Evolutionary conservation across 2,797 vertebrate genomes (phyloP), one percentile per base, ranked within the genome.

Genomic region (Tenualosa thibaudeaui): DNA sequence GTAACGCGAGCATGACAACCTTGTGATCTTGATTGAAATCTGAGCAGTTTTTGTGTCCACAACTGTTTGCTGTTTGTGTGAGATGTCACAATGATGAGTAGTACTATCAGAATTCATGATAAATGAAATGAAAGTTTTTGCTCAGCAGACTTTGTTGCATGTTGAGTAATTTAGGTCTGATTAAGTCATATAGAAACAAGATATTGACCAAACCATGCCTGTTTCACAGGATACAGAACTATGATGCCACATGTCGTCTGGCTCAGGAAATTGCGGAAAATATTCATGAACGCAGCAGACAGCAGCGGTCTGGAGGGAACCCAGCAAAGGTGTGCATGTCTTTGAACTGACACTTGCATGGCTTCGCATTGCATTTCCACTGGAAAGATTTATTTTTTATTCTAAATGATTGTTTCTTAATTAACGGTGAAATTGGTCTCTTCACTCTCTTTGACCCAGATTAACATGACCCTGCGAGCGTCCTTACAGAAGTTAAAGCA

Each of bases 261-360:
- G 96, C 97, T 22, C 98, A 98, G 90, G 98, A 99, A 90, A 93
- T 97, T 83, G 97, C 98, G 8, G 98, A 99, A 94, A 98, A 95
- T 88, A 95, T 98, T 85, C 97, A 99, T 91, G 97, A 98, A 88
- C 93, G 97, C 43, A 97, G 96, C 92, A 95, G 95, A 78, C 95
- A 92, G 88, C 96, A 97, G 89, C 95, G 97, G 86, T 97, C 95
- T 46, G 97, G 97, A 81, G 97, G 97, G 51, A 99, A 96, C 91
- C 94, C 96, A 46, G 92, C 96, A 37, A 99, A 98, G 97, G 98
- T 98, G 91, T 89, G 83, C 12, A 17, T 24, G 26, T n/a, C 10
- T 5, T 54, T 19, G 7, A 8, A 51, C 9, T 51, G 51, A 53
- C 51, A 53, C 12, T 10, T 53, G 51, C 49, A 50, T 50, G 0